Percentiles rank a stretch among this genome's conserved stretches.
Conservation (phyloP, 2,113 vertebrate genomes). For the Chloropsis cyanopogon region DNA sequence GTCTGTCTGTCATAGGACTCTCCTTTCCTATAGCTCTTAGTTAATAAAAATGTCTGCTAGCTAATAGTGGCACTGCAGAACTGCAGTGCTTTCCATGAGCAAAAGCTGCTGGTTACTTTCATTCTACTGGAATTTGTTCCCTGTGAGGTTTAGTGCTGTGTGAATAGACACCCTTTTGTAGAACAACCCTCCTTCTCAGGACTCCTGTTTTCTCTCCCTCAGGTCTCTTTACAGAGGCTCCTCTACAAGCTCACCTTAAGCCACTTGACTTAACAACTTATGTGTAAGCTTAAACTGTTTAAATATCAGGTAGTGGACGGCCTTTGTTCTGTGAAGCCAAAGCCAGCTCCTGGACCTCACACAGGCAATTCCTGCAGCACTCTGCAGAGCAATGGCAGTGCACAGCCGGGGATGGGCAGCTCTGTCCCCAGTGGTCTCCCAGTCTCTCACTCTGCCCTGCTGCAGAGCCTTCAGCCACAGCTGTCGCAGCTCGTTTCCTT, state of each 20-base stretch:
- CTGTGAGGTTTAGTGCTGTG: neutral
- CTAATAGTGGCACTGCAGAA: neutral
- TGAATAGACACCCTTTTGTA: neutral
- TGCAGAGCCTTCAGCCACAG: neutral
- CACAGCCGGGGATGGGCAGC: neutral
- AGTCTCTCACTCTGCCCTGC: neutral
- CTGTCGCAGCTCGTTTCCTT: neutral
- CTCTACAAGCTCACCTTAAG: neutral
- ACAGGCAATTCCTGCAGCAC: neutral
- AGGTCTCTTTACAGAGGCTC: neutral
- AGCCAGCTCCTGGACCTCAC: neutral
- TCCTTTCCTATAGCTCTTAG: neutral
- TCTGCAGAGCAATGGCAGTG: neutral
- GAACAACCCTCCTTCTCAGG: neutral
- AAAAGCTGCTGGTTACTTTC: neutral
- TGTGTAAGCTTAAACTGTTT: neutral
- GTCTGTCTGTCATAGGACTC: neutral
- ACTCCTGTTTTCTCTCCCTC: neutral
- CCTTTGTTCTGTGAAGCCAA: neutral
- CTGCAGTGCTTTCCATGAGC: neutral
- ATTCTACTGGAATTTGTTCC: neutral
- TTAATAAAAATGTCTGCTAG: neutral
- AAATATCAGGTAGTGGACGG: neutral
- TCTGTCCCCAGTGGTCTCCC: neutral
- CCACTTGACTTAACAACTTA: neutral